Percentiles rank a stretch among this genome's conserved stretches.
Conservation (phyloP, 2,888 invertebrate species). For the Junonia oenone region DNA sequence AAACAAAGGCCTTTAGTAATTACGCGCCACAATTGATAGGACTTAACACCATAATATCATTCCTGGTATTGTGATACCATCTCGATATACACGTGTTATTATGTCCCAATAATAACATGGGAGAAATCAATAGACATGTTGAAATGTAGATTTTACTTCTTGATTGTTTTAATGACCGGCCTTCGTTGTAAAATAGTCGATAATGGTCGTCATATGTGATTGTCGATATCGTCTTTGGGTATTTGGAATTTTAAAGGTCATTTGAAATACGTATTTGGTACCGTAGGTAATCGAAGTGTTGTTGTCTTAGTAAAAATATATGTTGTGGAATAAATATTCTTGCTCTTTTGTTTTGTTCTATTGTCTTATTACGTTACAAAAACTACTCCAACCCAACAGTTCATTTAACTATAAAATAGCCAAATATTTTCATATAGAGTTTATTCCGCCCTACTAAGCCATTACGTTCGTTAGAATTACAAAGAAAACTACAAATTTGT, state of each 20-base stretch:
- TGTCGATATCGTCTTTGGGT: too few relatives aligned
- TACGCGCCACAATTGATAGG: slow-evolving; percentile 29
- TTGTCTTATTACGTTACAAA: too few relatives aligned
- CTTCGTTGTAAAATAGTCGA: too few relatives aligned
- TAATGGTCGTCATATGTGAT: too few relatives aligned
- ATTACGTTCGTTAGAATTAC: background rate
- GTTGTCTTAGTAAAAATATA: too few relatives aligned
- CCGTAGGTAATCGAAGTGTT: too few relatives aligned
- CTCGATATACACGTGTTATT: slow-evolving; percentile 13
- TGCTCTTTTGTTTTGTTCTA: too few relatives aligned
- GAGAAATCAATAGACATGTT: background rate
- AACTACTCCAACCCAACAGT: too few relatives aligned
- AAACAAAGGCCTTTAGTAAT: slow-evolving; percentile 29
- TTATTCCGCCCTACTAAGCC: background rate
- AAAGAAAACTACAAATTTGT: slow-evolving; percentile 26
- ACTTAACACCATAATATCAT: slow-evolving; percentile 26
- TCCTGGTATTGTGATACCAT: slow-evolving; percentile 18
- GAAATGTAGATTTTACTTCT: background rate
- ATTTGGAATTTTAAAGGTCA: too few relatives aligned
- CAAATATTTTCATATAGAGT: background rate
- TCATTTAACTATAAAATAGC: too few relatives aligned
- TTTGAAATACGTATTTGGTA: too few relatives aligned
- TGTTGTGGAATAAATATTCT: too few relatives aligned
- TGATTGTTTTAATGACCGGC: background rate
- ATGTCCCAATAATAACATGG: slow-evolving; percentile 4